Evolutionary conservation across 2,888 invertebrate species (phyloP), one percentile per base, ranked within the genome.

Genomic region (Zele albiditarsus): DNA sequence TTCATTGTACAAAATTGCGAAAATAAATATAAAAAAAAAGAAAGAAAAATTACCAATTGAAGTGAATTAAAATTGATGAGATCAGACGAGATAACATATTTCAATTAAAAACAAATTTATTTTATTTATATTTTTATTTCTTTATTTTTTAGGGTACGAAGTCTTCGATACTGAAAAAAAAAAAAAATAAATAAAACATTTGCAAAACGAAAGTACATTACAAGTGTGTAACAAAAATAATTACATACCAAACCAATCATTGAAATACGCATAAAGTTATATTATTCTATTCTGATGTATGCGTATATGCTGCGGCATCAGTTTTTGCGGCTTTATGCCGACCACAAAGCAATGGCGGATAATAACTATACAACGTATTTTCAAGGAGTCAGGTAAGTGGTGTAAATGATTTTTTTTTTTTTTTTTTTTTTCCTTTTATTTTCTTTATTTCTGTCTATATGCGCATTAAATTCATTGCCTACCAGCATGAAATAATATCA

Each of bases 261-360:
- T 49, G 23, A 57, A 53, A 69, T 69, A 69, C 33, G 31, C 68
- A 69, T 69, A 49, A 57, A 57, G 23, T 57, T 53, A 53, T 27
- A 57, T 38, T 38, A 38, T 31, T 53, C 53, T 57, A 69, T 57
- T 69, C n/a, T 31, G 57, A 69, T 53, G 68, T 49, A 57, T 57
- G 57, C 33, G 57, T 31, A 31, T 69, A 53, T 33, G 33, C 28
- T 49, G 53, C 27, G 53, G 68, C 53, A 60, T 60, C 33, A 63
- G 69, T 74, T 62, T 71, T 69, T 69, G 74, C 63, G 74, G 74
- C 74, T 74, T 53, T 53, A 63, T 53, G 33, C 38, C 63, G 68
- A 74, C 74, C 74, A 74, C 74, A 74, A 63, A 69, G 69, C 65
- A 74, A 74, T 74, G 74, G 69, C 69, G 74, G 69, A 74, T 74